Base-by-base conservation (phyloP, 2,888 invertebrate genomes). In the Oligia fasciuncula region DNA sequence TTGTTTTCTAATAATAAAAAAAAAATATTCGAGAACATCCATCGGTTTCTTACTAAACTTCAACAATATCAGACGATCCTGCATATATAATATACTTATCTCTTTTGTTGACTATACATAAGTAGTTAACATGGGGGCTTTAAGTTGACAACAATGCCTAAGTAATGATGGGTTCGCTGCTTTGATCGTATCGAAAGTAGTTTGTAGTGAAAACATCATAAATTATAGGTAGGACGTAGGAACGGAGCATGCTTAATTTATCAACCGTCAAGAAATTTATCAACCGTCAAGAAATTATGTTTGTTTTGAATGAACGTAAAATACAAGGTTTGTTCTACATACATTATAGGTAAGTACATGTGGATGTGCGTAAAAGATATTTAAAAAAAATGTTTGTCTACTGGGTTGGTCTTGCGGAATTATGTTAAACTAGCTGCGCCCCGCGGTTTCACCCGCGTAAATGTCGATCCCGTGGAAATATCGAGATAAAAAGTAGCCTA, bases 171-270 rank as follows among this genome's bases (percentile, higher is more conserved):
- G 81, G 77, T 74, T 62, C 35, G 65, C 43, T 43, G 65, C 54
- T 79, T 83, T 70, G 83, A 83, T 79, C 74, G 65, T 60, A 73
- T 75, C 79, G 57, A 67, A 57, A 46, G 73, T 57, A 73, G 74
- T 66, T 82, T 57, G 29, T 62, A 75, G 78, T 71, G 79, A 66
- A 85, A 73, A 82, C 65, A 79, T 74, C 65, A 79, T 73, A 81
- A 85, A 84, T 81, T 73, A 77, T 81, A 73, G 54, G 68, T 49
- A 6, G 17, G 19, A 29, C 65, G 49, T 60, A 19, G 54, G 57
- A 73, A 63, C 54, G 29, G 70, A 14, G 40, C 17, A 8, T 51
- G 35, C 19, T 72, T 57, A 43, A 80, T 85, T 66, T 70, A 73
- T 85, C 49, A 77, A 54, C 63, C 29, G 66, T 67, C 67, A 68